These are phyloP conservation scores for Psilopsiagon aurifrons DNA, from an alignment of 2,113 vertebrate species.

Conservation along the genomic window DNA sequence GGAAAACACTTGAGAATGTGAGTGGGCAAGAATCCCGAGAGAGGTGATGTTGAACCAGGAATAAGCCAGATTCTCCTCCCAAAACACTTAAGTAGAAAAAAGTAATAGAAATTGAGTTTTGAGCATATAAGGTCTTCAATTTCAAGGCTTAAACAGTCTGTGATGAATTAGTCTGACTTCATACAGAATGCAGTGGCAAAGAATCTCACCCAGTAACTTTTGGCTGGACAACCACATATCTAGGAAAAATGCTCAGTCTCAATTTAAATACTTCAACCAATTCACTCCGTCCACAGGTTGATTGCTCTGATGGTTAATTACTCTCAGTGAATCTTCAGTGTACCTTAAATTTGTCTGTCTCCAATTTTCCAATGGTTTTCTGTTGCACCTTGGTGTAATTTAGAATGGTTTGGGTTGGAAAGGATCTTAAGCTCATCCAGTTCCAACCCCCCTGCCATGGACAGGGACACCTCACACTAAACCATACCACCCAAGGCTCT, in stretches of 20 bases:
- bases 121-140: neutral
- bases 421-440: no score
- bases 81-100: neutral
- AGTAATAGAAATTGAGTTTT: neutral
- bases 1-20: neutral
- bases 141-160: neutral
- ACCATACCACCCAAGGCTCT: no score
- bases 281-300: neutral
- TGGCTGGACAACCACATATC: neutral
- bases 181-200: neutral
- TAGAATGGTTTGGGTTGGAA: no score
- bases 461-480: no score
- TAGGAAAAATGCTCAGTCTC: neutral
- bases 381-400: neutral
- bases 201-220: neutral
- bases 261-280: neutral
- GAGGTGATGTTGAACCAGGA: neutral
- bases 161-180: neutral
- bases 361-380: neutral
- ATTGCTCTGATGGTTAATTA: constrained; percentile 16
- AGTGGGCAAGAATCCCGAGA: neutral
- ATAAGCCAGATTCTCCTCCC: neutral
- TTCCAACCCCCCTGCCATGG: no score
- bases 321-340: neutral
- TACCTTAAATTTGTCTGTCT: neutral